Conservation (phyloP, 2,797 vertebrate genomes). For the Pelochelys cantorii region DNA sequence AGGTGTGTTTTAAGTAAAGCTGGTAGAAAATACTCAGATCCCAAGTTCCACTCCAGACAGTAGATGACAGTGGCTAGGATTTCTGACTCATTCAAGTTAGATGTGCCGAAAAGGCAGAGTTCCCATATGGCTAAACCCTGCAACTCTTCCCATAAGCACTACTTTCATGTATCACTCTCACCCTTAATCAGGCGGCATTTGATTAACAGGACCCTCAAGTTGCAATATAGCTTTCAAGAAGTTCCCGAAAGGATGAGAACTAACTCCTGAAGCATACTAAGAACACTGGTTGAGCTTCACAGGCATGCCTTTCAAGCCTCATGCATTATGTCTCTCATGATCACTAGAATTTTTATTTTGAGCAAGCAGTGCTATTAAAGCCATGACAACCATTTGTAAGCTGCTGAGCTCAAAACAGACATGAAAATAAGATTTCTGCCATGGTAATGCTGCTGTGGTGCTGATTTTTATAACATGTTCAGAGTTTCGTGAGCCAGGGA, state of each 20-base stretch:
- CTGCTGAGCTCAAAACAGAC: slow-evolving; percentile 54
- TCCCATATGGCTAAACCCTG: neutral
- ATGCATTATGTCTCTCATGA: slow-evolving; percentile 34
- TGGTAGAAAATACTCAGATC: neutral
- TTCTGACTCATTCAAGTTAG: slow-evolving; percentile 70
- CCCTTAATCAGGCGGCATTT: slow-evolving; percentile 58
- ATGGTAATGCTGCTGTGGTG: slow-evolving; percentile 25
- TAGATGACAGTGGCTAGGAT: slow-evolving; percentile 63
- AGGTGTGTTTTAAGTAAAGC: neutral
- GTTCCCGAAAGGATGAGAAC: slow-evolving; percentile 68
- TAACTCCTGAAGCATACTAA: slow-evolving; percentile 66
- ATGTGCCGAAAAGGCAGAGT: neutral
- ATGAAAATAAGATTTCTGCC: slow-evolving; percentile 26
- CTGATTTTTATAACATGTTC: slow-evolving; percentile 19
- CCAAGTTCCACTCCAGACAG: slow-evolving; percentile 61
- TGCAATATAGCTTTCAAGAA: slow-evolving; percentile 47
- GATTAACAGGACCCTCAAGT: neutral
- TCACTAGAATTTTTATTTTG: slow-evolving; percentile 55
- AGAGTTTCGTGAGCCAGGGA: neutral
- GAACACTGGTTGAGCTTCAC: no score
- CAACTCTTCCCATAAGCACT: neutral
- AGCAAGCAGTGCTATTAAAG: slow-evolving; percentile 49
- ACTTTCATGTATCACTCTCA: slow-evolving; percentile 9
- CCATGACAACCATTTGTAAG: slow-evolving; percentile 59
- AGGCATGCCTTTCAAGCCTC: neutral